Conservation (phyloP, 2,113 vertebrate species). For the Harpagus bidentatus region DNA sequence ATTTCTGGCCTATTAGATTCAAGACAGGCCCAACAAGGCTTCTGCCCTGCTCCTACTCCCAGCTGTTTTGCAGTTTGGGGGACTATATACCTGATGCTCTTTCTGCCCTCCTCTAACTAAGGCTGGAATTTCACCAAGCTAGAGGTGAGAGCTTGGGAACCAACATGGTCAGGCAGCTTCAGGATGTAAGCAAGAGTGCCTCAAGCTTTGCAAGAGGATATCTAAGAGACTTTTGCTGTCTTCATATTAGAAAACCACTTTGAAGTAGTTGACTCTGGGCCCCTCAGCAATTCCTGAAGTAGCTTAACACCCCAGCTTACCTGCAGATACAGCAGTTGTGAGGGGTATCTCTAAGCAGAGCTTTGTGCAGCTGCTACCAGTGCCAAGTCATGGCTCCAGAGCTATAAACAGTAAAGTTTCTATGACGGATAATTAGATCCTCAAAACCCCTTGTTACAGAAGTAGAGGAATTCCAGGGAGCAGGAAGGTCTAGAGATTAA, state of each 20-base stretch:
- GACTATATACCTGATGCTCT: not conserved
- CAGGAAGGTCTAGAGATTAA: not conserved
- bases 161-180: not conserved
- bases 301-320: accelerated
- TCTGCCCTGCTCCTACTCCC: not conserved
- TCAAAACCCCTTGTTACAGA: not conserved
- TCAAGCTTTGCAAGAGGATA: not conserved
- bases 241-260: not conserved
- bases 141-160: not conserved
- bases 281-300: not conserved
- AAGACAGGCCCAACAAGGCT: not conserved
- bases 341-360: not conserved
- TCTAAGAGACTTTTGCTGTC: not conserved
- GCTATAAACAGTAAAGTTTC: not conserved
- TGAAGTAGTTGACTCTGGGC: not conserved
- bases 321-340: accelerated
- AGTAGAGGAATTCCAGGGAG: not conserved
- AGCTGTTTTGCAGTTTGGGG: not conserved
- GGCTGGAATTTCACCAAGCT: not conserved
- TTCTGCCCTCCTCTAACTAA: not conserved
- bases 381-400: not conserved
- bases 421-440: not conserved
- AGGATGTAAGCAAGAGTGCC: not conserved
- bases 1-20: not conserved
- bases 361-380: not conserved